Percentiles rank a stretch among this genome's conserved stretches.
Conservation (phyloP, 2,888 invertebrate species). For the Epistrophe grossulariae region DNA sequence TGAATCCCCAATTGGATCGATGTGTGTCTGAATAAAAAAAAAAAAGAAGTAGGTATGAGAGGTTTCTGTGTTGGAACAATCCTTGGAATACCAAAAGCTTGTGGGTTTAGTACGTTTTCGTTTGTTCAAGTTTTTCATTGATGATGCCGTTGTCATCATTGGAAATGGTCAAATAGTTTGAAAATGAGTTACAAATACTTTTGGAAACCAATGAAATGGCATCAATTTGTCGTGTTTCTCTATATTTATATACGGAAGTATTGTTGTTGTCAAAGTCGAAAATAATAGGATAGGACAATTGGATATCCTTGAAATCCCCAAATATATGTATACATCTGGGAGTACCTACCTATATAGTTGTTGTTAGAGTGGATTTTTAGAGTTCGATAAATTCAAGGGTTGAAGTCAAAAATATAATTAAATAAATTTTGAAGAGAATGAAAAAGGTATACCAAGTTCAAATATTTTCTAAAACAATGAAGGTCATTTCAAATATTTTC, state of each 20-base stretch:
- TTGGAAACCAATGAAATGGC: slow-evolving; percentile 61
- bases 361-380: no score
- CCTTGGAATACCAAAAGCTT: slow-evolving; percentile 34
- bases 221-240: slow-evolving; percentile 66
- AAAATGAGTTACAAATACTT: slow-evolving; percentile 65
- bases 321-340: not conserved
- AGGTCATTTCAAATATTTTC: no score
- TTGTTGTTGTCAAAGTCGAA: slow-evolving; percentile 14
- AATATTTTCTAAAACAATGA: no score
- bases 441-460: no score
- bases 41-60: not conserved
- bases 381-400: no score
- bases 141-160: slow-evolving; percentile 67
- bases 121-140: slow-evolving; percentile 65
- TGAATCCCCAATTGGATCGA: slow-evolving; percentile 56
- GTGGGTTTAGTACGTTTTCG: slow-evolving; percentile 49
- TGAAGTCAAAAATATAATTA: no score
- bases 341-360: no score
- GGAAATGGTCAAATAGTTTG: slow-evolving; percentile 51
- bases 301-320: not conserved
- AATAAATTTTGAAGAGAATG: no score
- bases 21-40: not conserved
- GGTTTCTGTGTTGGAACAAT: slow-evolving; percentile 29
- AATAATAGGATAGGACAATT: not conserved
- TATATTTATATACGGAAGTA: slow-evolving; percentile 3